A percentile compares a stretch with the other conserved stretches of the same genome.
phyloP scores from a whole-genome alignment of 2,113 vertebrate species.

The Sebastes fasciatus region DNA sequence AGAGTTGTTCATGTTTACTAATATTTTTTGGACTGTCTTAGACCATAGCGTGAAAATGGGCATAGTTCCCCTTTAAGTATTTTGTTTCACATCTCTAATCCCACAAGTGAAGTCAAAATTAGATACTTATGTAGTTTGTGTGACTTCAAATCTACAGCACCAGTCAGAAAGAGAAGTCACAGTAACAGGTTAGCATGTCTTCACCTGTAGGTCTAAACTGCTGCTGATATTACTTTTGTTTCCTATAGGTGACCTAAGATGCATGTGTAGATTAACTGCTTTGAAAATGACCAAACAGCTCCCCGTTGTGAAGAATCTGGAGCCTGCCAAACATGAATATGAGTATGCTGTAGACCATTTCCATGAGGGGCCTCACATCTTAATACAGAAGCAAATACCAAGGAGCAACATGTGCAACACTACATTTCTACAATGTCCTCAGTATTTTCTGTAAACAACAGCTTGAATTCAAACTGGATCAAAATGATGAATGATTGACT shows the following conservation, averaged over 20 bases:
- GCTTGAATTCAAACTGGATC: neutral
- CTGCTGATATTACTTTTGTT: neutral
- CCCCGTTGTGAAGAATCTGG: constrained; percentile 20
- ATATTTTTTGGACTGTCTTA: no score
- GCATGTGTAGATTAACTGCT: neutral
- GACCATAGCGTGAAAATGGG: no score
- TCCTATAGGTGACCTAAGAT: neutral
- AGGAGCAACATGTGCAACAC: neutral
- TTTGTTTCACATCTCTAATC: neutral
- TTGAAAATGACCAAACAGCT: neutral
- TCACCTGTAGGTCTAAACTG: neutral
- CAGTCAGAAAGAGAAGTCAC: neutral
- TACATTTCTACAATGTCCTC: neutral
- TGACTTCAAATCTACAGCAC: neutral
- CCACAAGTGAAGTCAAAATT: neutral
- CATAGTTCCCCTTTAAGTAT: no score
- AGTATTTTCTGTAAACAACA: neutral
- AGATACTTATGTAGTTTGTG: neutral
- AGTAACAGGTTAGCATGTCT: neutral
- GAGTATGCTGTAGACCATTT: neutral
- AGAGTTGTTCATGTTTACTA: no score
- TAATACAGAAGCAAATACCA: neutral
- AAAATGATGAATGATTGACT: neutral
- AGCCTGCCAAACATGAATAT: neutral
- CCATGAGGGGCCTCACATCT: neutral